These are phyloP conservation scores for Cremastobaeus sp. DNA, from an alignment of 2,888 invertebrate genomes.

Conservation along the genomic window DNA sequence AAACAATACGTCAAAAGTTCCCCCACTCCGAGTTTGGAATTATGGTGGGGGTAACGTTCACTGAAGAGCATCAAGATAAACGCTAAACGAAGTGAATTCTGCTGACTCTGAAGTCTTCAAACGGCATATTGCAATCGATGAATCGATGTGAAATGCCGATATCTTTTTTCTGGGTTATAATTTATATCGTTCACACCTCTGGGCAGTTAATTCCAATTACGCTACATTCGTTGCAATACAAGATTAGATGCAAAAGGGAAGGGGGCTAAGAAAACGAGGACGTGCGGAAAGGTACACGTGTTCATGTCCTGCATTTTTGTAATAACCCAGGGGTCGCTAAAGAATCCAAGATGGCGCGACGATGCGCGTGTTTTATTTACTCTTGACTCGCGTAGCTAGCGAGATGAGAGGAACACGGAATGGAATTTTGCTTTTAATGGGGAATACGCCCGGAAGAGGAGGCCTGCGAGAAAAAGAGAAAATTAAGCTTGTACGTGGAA, in stretches of 20 bases:
- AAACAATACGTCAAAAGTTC: too few species aligned
- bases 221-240: constrained; percentile 54
- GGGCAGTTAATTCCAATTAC: constrained; percentile 60
- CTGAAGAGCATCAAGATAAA: too few species aligned
- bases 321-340: constrained; percentile 74
- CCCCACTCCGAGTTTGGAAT: too few species aligned
- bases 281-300: constrained; percentile 53
- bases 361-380: constrained; percentile 72
- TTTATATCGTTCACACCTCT: constrained; percentile 42
- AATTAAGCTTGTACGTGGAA: constrained; percentile 45
- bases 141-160: constrained; percentile 12
- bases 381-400: constrained; percentile 63
- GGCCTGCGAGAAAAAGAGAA: constrained; percentile 55
- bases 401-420: constrained; percentile 70
- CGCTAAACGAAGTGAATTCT: too few species aligned
- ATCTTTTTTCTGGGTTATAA: constrained; percentile 14
- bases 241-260: constrained; percentile 37
- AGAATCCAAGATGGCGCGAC: constrained; percentile 76
- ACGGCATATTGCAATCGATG: not conserved
- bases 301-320: constrained; percentile 67
- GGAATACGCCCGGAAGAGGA: constrained; percentile 67
- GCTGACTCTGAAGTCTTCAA: too few species aligned
- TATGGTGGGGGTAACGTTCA: too few species aligned
- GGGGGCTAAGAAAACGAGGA: constrained; percentile 38
- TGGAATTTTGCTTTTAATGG: constrained; percentile 78